Conservation (phyloP, 2,888 invertebrate genomes). For the Choreutis nemorana region DNA sequence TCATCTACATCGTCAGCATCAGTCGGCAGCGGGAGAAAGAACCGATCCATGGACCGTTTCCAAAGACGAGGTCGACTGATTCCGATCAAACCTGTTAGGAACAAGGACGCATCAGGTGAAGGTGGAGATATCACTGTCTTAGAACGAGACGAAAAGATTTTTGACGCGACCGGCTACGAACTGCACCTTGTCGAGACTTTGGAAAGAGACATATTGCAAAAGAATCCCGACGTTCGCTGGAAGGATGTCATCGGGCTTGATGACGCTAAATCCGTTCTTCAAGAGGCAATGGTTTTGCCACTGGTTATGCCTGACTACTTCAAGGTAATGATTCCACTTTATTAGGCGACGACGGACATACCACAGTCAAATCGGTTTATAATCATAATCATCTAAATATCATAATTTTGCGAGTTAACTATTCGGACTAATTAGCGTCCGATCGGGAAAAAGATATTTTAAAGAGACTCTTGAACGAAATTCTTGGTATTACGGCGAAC, state of each 20-base stretch:
- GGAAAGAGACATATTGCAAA: constrained; percentile 85
- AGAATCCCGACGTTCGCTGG: constrained; percentile 85
- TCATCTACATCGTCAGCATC: constrained; percentile 59
- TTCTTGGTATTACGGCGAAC: no score
- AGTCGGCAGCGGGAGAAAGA: constrained; percentile 40
- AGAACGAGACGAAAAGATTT: constrained; percentile 58
- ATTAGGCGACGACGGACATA: background rate
- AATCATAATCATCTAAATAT: no score
- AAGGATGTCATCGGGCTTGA: constrained; percentile 76
- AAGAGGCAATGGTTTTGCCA: constrained; percentile 89
- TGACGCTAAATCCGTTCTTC: constrained; percentile 78
- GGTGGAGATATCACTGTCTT: constrained; percentile 34
- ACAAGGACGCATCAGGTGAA: constrained; percentile 44
- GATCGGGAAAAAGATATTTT: no score
- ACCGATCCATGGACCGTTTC: constrained; percentile 52
- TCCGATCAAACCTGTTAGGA: constrained; percentile 38
- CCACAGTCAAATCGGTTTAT: no score
- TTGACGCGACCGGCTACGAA: constrained; percentile 76
- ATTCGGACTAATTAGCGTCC: no score
- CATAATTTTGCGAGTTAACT: no score
- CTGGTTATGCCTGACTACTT: constrained; percentile 90
- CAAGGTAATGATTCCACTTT: constrained; percentile 54
- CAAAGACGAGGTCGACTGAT: constrained; percentile 30
- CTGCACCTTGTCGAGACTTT: constrained; percentile 80
- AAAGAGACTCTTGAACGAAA: no score